Percentiles rank a stretch among this genome's conserved stretches.
These are phyloP conservation scores for Serranus cabrilla DNA, from an alignment of 2,797 vertebrate species.

Conservation along the genomic window DNA sequence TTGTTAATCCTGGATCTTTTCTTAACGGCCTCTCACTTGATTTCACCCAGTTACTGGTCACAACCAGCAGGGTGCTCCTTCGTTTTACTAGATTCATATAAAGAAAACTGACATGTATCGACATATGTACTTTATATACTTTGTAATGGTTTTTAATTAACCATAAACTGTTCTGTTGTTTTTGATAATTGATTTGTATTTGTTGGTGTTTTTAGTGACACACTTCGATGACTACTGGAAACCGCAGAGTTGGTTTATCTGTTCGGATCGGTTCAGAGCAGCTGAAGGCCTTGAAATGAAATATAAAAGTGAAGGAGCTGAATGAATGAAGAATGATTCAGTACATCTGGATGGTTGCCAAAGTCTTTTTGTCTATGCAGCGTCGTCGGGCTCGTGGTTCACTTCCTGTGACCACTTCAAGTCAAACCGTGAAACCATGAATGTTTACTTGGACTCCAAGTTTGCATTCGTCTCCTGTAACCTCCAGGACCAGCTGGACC, in stretches of 20 bases:
- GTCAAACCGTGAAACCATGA: slow-evolving; percentile 24
- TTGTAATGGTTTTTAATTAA: slow-evolving; percentile 41
- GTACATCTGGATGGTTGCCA: slow-evolving; percentile 44
- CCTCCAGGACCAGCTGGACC: slow-evolving; percentile 30
- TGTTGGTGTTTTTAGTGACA: slow-evolving; percentile 34
- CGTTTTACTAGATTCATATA: slow-evolving; percentile 30
- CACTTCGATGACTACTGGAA: slow-evolving; percentile 52
- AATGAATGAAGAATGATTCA: slow-evolving; percentile 48
- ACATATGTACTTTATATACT: slow-evolving; percentile 40
- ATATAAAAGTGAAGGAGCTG: slow-evolving; percentile 36
- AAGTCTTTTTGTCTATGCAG: slow-evolving; percentile 67
- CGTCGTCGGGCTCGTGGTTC: slow-evolving; percentile 26
- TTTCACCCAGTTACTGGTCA: slow-evolving; percentile 39
- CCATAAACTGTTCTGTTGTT: slow-evolving; percentile 29
- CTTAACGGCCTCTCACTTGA: neutral
- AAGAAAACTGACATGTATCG: slow-evolving; percentile 41
- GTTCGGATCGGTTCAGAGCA: neutral
- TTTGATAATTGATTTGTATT: slow-evolving; percentile 25
- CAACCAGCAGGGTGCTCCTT: slow-evolving; percentile 42
- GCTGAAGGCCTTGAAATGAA: slow-evolving; percentile 23
- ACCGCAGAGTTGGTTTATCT: slow-evolving; percentile 10
- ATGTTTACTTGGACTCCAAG: slow-evolving; percentile 24
- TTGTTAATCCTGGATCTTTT: slow-evolving; percentile 3
- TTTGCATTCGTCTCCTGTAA: slow-evolving; percentile 38
- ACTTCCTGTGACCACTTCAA: slow-evolving; percentile 21